Evolutionary conservation across 2,888 invertebrate species (phyloP).

Genomic region (Chloroclysta siterata): DNA sequence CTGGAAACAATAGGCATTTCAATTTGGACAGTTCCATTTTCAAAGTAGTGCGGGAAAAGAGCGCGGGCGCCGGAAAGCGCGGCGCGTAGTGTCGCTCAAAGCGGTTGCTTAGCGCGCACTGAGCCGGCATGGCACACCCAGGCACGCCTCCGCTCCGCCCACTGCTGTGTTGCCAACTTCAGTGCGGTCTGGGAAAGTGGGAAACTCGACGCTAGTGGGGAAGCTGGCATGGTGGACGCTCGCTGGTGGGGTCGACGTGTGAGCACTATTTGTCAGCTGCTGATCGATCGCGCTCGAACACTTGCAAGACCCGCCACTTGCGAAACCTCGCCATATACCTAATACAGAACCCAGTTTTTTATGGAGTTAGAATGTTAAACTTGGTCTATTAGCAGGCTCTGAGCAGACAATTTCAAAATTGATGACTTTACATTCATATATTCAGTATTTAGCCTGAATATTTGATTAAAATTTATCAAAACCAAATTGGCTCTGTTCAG

Average conservation of each 20-base stretch:
- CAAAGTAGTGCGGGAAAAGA: constrained; percentile 49
- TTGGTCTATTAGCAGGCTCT: constrained; percentile 31
- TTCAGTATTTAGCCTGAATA: constrained; percentile 31
- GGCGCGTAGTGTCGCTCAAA: constrained; percentile 55
- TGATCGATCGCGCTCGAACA: constrained; percentile 51
- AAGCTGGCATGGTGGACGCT: constrained; percentile 55
- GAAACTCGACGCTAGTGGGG: constrained; percentile 73
- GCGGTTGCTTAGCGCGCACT: constrained; percentile 54
- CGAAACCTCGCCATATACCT: constrained; percentile 35
- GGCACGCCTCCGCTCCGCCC: constrained; percentile 72
- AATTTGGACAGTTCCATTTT: constrained; percentile 41
- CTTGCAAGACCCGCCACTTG: constrained; percentile 26
- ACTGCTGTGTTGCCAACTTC: constrained; percentile 69
- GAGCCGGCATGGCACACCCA: constrained; percentile 60
- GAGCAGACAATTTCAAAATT: constrained; percentile 34
- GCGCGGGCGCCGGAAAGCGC: constrained; percentile 60
- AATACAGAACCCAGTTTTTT: constrained; percentile 34
- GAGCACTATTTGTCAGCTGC: constrained; percentile 53
- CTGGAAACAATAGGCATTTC: constrained; percentile 20
- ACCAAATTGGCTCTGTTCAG: constrained; percentile 4
- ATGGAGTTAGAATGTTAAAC: constrained; percentile 33
- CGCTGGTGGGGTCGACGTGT: constrained; percentile 58
- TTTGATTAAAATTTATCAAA: constrained; percentile 15
- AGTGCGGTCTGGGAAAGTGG: constrained; percentile 72
- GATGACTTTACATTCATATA: constrained; percentile 33